Conservation (phyloP, 2,888 invertebrate genomes). For the Rotaria socialis region DNA sequence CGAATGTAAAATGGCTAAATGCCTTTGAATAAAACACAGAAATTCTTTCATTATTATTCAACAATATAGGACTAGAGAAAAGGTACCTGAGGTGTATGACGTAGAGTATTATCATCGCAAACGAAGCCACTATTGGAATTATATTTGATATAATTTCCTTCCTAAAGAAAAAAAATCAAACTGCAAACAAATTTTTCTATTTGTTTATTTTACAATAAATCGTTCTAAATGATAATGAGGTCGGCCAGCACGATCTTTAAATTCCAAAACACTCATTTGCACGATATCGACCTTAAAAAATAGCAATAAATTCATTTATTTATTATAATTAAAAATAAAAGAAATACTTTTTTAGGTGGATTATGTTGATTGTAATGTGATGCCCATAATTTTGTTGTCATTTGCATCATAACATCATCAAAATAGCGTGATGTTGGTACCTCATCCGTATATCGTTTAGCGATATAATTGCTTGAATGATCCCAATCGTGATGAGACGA, state of each 20-base stretch:
- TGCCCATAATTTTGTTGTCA: slow-evolving; percentile 66
- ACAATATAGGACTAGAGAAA: slow-evolving; percentile 49
- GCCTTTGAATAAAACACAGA: slow-evolving; percentile 54
- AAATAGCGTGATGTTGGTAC: slow-evolving; percentile 63
- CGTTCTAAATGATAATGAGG: slow-evolving; percentile 64
- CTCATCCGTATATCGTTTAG: slow-evolving; percentile 62
- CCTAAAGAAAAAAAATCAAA: background rate
- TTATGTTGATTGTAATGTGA: slow-evolving; percentile 65
- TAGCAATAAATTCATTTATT: background rate
- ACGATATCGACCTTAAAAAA: slow-evolving; percentile 62
- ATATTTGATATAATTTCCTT: slow-evolving; percentile 64
- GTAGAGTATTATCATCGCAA: slow-evolving; percentile 56
- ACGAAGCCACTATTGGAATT: slow-evolving; percentile 66
- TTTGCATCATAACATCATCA: slow-evolving; percentile 65
- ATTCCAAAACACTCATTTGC: slow-evolving; percentile 64
- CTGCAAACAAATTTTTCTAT: slow-evolving; percentile 48
- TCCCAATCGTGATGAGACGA: slow-evolving; percentile 60
- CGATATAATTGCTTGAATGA: slow-evolving; percentile 63
- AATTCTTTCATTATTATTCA: background rate
- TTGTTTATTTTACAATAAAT: slow-evolving; percentile 58
- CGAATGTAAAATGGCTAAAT: slow-evolving; percentile 66
- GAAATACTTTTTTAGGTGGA: slow-evolving; percentile 62
- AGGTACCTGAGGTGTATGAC: slow-evolving; percentile 62
- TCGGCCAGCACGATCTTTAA: slow-evolving; percentile 59
- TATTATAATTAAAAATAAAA: too few relatives aligned